Evolutionary conservation across 2,888 invertebrate species (phyloP), one percentile per base, ranked within the genome.

Genomic region (Protonemura montana): DNA sequence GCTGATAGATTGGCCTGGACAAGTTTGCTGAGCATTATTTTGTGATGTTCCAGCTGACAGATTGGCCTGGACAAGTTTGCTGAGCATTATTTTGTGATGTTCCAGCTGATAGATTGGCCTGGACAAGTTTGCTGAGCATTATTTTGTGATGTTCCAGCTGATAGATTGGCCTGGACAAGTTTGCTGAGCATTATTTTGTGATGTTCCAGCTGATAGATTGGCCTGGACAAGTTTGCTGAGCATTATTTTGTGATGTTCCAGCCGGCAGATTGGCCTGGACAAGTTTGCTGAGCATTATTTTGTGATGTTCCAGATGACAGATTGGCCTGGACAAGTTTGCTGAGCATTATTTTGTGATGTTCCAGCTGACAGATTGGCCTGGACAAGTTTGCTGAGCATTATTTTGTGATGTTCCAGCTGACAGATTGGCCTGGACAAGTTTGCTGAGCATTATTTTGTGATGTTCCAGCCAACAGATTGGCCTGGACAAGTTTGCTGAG

Each of bases 391-490:
- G 93, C 96, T 7, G 97, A 98, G 89, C 98, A 99, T 92, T 98
- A 98, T 91, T 94, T 97, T 26, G 93, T 97, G 88, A 99, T 99
- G 98, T 96, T n/a, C n/a, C 98, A 16, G 98, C 98, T 76, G 99
- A 99, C 92, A 97, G 85, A 96, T 98, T 89, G 94, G 96, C 90
- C 94, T 98, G 88, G 94, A 95, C 88, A 97, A 97, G 90, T 99
- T 99, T 92, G 93, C 96, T 7, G 97, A 98, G 89, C 98, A 99
- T 92, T 98, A 98, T 91, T 94, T 97, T 26, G 93, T 97, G 88
- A 99, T 99, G 98, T 96, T 90, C 16, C 89, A 94, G 95, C 90
- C 95, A 97, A 82, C 97, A 97, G 85, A 96, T 98, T 89, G 94
- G 96, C 90, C 94, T 98, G 88, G 94, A 95, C 88, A 97, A 97